A percentile compares a stretch with the other conserved stretches of the same genome.
phyloP scores from a whole-genome alignment of 2,888 invertebrate genomes.

The Mythimna albipuncta region DNA sequence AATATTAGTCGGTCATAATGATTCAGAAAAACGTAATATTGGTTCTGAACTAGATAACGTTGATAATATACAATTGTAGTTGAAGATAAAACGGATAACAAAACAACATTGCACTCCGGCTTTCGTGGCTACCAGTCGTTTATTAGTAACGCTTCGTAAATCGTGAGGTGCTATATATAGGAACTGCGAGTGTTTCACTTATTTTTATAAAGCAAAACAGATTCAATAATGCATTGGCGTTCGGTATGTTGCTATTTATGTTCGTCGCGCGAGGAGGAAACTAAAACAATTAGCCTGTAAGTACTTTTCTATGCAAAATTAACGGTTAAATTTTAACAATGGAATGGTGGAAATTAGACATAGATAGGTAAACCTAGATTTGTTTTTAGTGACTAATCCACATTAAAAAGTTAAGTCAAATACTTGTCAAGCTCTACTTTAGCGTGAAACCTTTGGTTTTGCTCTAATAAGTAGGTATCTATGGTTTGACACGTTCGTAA shows the following conservation, averaged over 20 bases:
- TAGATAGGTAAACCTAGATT: no score
- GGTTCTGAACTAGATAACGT: constrained; percentile 36
- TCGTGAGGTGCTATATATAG: constrained; percentile 11
- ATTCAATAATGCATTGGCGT: constrained; percentile 65
- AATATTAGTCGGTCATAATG: constrained; percentile 44
- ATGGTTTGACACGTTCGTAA: no score
- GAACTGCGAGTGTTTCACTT: constrained; percentile 7
- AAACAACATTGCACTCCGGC: constrained; percentile 15
- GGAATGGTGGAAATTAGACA: background rate
- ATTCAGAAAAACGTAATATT: constrained; percentile 38
- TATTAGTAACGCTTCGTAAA: constrained; percentile 4
- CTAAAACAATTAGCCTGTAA: constrained; percentile 51
- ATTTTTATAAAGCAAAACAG: background rate
- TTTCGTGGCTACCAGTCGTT: constrained; percentile 25
- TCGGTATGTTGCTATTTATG: constrained; percentile 63
- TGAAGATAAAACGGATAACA: constrained; percentile 46
- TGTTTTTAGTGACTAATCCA: background rate
- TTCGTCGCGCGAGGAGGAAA: constrained; percentile 29
- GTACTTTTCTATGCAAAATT: constrained; percentile 40
- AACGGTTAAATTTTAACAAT: background rate
- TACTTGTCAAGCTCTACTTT: no score
- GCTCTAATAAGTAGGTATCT: no score
- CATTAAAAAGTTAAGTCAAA: no score
- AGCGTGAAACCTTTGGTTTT: no score
- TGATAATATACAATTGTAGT: constrained; percentile 49